phyloP scores from a whole-genome alignment of 1,140 invertebrate species.

The Anoplophora glabripennis region DNA sequence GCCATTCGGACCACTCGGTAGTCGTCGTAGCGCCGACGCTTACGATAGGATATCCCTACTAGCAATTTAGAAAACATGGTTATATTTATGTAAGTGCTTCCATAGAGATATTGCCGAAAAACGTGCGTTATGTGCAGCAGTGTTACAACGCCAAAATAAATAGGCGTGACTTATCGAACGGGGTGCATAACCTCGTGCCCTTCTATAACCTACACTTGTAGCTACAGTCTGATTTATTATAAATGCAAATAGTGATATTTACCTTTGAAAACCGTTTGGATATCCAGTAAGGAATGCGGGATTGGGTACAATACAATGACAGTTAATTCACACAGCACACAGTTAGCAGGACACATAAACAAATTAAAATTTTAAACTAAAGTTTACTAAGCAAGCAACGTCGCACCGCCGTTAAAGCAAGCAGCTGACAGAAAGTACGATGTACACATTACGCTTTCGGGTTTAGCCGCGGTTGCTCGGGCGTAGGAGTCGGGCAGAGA shows the following conservation, averaged over 20 bases:
- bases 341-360: constrained; percentile 45
- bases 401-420: constrained; percentile 44
- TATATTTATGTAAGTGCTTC: too few relatives aligned
- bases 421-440: constrained; percentile 45
- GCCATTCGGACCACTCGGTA: too few relatives aligned
- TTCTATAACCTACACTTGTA: constrained; percentile 33
- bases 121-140: not conserved
- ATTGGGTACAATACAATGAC: constrained; percentile 13
- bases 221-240: too few relatives aligned
- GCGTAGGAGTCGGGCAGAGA: constrained; percentile 29
- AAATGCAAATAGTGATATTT: too few relatives aligned
- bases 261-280: too few relatives aligned
- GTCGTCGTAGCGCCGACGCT: constrained; percentile 7
- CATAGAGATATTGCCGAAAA: too few relatives aligned
- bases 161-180: constrained; percentile 33
- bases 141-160: constrained; percentile 13
- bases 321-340: constrained; percentile 38
- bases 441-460: constrained; percentile 19
- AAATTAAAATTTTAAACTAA: constrained; percentile 47
- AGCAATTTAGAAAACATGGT: too few relatives aligned
- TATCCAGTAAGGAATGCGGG: not conserved
- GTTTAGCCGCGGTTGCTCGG: constrained; percentile 20
- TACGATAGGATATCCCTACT: constrained; percentile 12
- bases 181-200: constrained; percentile 38
- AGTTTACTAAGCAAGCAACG: constrained; percentile 46